phyloP scores from a whole-genome alignment of 2,888 invertebrate genomes.

The Himalopsyche anomala region DNA sequence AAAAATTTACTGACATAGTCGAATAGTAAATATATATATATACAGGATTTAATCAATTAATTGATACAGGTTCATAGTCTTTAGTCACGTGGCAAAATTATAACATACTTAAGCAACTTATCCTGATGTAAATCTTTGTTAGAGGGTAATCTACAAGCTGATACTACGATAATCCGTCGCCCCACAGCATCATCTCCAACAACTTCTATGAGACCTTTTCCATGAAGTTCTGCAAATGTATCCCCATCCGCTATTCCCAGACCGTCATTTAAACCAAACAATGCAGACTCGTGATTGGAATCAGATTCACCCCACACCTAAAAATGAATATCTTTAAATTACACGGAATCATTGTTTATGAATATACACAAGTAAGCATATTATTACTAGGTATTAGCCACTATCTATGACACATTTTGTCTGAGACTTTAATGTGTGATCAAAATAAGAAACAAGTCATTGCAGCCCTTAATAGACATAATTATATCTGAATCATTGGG shows the following conservation, averaged over 20 bases:
- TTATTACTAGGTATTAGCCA: too few relatives aligned
- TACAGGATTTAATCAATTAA: background rate
- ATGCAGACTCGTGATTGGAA: constrained; percentile 52
- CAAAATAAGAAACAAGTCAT: too few relatives aligned
- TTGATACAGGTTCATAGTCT: background rate
- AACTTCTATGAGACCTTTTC: constrained; percentile 77
- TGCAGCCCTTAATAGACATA: too few relatives aligned
- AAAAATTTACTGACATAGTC: background rate
- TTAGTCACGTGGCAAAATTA: background rate
- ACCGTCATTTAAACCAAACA: constrained; percentile 59
- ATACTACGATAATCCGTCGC: constrained; percentile 96
- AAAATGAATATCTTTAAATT: constrained; percentile 42
- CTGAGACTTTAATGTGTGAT: too few relatives aligned
- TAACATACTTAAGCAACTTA: constrained; percentile 71
- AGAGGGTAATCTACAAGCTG: constrained; percentile 90
- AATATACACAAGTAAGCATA: background rate
- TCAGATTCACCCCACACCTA: constrained; percentile 66
- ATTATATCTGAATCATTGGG: too few relatives aligned
- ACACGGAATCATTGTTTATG: constrained; percentile 8
- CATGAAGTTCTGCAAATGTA: constrained; percentile 70
- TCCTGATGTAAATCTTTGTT: constrained; percentile 85
- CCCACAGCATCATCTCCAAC: constrained; percentile 85
- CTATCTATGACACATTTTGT: too few relatives aligned
- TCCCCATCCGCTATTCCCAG: constrained; percentile 68
- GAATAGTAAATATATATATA: too few relatives aligned